These are phyloP conservation scores for Stenichneumon culpator DNA, from an alignment of 2,888 invertebrate genomes.

Conservation along the genomic window DNA sequence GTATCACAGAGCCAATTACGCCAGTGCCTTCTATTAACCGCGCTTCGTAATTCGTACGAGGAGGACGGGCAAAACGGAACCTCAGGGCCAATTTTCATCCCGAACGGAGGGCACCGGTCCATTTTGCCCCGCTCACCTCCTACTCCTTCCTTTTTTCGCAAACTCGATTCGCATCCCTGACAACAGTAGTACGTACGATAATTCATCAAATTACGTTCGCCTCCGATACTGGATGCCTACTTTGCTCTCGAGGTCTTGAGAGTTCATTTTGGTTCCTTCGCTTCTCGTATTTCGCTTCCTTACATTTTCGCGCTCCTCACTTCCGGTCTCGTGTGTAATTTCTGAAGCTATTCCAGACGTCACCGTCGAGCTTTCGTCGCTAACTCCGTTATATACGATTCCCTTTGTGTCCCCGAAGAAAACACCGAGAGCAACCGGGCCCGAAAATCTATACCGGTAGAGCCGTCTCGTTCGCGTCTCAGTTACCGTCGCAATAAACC, in stretches of 20 bases:
- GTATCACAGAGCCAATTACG: not conserved
- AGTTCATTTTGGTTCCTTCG: no score
- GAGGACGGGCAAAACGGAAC: not conserved
- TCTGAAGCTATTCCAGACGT: not conserved
- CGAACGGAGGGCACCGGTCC: no score
- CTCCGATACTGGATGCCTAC: not conserved
- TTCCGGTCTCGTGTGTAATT: not conserved
- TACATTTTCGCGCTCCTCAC: not conserved
- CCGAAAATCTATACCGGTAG: not conserved
- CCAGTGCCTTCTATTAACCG: not conserved
- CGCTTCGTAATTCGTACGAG: not conserved
- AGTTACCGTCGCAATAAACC: constrained; percentile 8
- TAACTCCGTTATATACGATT: not conserved
- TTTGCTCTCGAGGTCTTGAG: no score
- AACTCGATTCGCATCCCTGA: no score
- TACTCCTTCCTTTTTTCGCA: no score
- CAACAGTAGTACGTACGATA: no score
- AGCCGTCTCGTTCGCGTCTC: not conserved
- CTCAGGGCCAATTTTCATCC: no score
- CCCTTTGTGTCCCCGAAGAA: constrained; percentile 10
- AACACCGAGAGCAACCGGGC: not conserved
- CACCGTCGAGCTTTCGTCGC: not conserved
- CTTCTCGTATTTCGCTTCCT: no score
- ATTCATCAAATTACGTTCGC: constrained; percentile 13
- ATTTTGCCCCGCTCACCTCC: no score